Conservation (phyloP, 2,797 vertebrate genomes). For the Catamblyrhynchus diadema region DNA sequence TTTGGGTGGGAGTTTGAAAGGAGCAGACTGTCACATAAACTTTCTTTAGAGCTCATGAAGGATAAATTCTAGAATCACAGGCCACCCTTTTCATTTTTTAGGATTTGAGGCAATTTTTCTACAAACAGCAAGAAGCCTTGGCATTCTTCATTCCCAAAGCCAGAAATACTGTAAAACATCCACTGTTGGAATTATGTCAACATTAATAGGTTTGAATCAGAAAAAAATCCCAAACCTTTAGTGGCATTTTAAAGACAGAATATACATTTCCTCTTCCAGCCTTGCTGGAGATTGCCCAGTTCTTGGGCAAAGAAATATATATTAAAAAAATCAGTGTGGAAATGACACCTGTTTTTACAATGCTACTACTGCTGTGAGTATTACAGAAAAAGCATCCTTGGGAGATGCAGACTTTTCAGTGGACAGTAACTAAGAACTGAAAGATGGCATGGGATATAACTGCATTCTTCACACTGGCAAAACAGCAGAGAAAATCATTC, state of each 20-base stretch:
- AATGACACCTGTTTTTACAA: not conserved
- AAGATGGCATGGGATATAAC: not conserved
- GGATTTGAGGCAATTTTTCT: slow-evolving; percentile 9
- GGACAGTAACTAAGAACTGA: not conserved
- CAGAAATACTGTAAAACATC: not conserved
- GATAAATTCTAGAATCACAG: not conserved
- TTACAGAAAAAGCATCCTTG: not conserved
- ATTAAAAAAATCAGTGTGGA: not conserved
- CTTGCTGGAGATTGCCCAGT: not conserved
- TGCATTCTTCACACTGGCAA: not conserved
- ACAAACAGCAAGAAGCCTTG: not conserved
- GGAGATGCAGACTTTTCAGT: not conserved
- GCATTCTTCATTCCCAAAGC: not conserved
- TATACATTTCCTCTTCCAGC: not conserved
- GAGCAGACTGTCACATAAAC: not conserved
- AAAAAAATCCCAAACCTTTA: not conserved
- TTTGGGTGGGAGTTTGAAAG: not conserved
- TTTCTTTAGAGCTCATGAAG: not conserved
- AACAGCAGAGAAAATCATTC: not conserved
- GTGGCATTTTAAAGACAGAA: not conserved
- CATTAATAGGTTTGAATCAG: not conserved
- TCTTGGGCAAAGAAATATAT: not conserved
- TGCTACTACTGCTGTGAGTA: not conserved
- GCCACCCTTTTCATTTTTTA: slow-evolving; percentile 1
- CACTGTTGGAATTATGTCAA: not conserved